Evolutionary conservation across 2,888 invertebrate species (phyloP).

Genomic region (Callyntrura sp.): DNA sequence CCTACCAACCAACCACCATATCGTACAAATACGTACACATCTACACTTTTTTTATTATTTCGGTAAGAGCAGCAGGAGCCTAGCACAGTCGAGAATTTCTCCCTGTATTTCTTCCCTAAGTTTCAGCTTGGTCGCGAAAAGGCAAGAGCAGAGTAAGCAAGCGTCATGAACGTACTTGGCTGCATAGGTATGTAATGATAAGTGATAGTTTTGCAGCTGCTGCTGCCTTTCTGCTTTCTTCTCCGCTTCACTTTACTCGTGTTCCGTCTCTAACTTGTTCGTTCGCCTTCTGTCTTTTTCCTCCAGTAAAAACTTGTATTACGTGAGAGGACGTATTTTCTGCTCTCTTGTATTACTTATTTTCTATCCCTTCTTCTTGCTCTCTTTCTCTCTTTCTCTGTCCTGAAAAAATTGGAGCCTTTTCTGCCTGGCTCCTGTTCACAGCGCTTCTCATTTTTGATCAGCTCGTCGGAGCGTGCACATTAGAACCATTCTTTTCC

Average conservation of each 20-base stretch:
- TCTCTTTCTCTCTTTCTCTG: background rate
- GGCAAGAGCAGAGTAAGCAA: conserved; percentile 56
- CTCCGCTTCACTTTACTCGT: background rate
- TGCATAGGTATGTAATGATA: conserved; percentile 58
- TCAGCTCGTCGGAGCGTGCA: conserved; percentile 78
- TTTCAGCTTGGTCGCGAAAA: conserved; percentile 12
- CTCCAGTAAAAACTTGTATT: no score
- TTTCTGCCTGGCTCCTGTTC: conserved; percentile 73
- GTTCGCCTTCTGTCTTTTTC: background rate
- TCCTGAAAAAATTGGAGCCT: conserved; percentile 48
- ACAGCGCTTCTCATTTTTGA: conserved; percentile 75
- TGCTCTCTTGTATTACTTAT: background rate
- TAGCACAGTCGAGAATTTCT: no score
- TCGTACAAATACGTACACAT: conserved; percentile 8
- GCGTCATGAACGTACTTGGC: conserved; percentile 60
- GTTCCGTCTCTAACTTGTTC: background rate
- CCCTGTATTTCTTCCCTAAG: background rate
- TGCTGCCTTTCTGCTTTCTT: conserved; percentile 29
- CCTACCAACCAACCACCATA: conserved; percentile 17
- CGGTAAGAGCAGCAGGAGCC: conserved; percentile 10
- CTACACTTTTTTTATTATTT: background rate
- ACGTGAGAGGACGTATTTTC: no score
- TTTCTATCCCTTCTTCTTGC: background rate
- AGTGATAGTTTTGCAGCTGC: conserved; percentile 74
- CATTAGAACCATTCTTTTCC: conserved; percentile 15